Base-by-base conservation (phyloP, 2,113 vertebrate genomes). In the Lathamus discolor region DNA sequence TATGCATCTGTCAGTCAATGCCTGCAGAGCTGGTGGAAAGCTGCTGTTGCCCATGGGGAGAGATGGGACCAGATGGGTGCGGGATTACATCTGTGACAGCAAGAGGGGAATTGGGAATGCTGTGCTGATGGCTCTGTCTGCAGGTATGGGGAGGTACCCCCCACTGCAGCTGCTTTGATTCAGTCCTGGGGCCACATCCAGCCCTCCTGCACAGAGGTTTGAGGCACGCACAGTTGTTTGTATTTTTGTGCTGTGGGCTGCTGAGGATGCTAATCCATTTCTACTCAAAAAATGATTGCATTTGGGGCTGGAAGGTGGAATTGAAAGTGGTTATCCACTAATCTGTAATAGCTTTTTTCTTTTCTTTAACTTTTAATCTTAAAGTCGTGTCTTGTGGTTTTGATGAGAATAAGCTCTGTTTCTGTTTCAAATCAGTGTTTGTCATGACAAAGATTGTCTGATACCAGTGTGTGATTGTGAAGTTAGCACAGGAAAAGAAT, bases 1-100 rank as follows among this genome's bases (percentile, higher is more conserved):
- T 72, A 83, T 24, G 81, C 88, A 31, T 92, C 93, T 93, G 90
- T 57, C 95, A 37, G 86, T 73, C 89, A 73, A 79, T n/a, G 1
- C 35, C 64, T 1, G 7, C 9, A 0, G 48, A 49, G 66, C 49
- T 48, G 24, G 24, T 16, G 31, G 29, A 57, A 59, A 80, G 62
- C 27, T 1, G 73, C 49, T 63, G 27, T 25, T 20, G 13, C 69
- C 11, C 1, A 5, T 7, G 41, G 46, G 52, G 62, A 85, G 86
- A 29, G 75, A 64, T 4, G 1, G 39, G 41, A 28, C 20, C 91
- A 87, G 95, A 89, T 91, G 92, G 80, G 37, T 2, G 5, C 4
- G 43, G 82, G 83, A 81, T 90, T 61, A 37, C 51, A 22, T 61
- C 62, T 27, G 48, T 9, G 1, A 12, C 0, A 11, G 61, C 15